Conservation (phyloP, 2,888 invertebrate species). For the Marasmarcha lunaedactyla region DNA sequence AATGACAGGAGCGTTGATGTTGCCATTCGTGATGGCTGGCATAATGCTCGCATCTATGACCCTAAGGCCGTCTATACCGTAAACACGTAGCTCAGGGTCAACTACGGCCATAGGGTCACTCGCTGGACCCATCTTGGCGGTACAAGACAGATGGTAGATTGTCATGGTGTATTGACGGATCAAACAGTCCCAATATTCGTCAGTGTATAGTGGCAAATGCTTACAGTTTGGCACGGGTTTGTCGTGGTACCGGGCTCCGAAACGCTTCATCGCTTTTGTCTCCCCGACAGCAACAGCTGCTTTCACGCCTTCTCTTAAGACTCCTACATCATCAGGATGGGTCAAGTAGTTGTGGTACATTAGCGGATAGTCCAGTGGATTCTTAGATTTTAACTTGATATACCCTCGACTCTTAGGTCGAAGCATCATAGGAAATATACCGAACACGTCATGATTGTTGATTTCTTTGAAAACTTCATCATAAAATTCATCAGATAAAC, state of each 20-base stretch:
- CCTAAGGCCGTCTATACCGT: slow-evolving; percentile 81
- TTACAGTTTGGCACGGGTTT: slow-evolving; percentile 86
- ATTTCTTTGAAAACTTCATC: slow-evolving; percentile 79
- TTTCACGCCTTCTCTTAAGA: slow-evolving; percentile 88
- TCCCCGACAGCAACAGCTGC: slow-evolving; percentile 85
- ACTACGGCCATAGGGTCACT: slow-evolving; percentile 85
- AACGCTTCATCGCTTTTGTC: slow-evolving; percentile 81
- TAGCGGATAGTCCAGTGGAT: slow-evolving; percentile 84
- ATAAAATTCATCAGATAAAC: slow-evolving; percentile 85
- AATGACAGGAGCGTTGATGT: slow-evolving; percentile 87
- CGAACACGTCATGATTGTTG: slow-evolving; percentile 81
- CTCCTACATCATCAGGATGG: slow-evolving; percentile 85
- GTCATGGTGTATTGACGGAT: slow-evolving; percentile 89
- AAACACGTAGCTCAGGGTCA: slow-evolving; percentile 80
- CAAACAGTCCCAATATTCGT: slow-evolving; percentile 89
- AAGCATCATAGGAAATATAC: slow-evolving; percentile 89
- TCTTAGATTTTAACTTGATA: slow-evolving; percentile 77
- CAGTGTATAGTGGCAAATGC: slow-evolving; percentile 80
- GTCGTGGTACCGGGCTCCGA: slow-evolving; percentile 82
- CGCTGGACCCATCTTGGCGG: slow-evolving; percentile 86
- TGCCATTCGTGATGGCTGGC: slow-evolving; percentile 88
- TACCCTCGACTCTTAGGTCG: slow-evolving; percentile 88
- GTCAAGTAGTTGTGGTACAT: slow-evolving; percentile 93
- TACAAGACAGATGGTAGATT: slow-evolving; percentile 88
- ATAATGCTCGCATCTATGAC: slow-evolving; percentile 91